Base-by-base conservation (phyloP, 2,888 invertebrate genomes). In the Brachypalpus laphriformis region DNA sequence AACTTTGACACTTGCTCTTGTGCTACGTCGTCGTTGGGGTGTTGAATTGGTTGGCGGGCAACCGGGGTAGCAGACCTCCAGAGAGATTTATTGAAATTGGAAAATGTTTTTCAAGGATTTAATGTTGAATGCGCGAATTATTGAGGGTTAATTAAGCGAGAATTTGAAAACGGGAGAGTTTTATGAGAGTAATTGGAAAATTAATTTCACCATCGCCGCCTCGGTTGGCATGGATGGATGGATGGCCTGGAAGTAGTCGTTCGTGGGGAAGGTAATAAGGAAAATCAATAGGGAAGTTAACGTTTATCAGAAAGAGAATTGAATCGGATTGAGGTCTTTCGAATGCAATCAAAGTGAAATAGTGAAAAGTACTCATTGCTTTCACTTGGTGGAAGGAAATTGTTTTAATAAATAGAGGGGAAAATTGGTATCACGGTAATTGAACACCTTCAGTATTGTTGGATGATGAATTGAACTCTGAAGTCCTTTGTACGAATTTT, bases 71-170 rank as follows among this genome's bases (percentile, higher is more conserved):
- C 14, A 28, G 11, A 11, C n/a, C 18, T 22, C 31, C 28, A 20
- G 16, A 3, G 54, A 80, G 80, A 80, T 85, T 75, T 80, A 85
- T 85, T 80, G 65, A 85, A 80, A 80, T 80, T 70, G 75, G 57
- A 81, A 80, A 85, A 75, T 75, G 70, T 75, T 85, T 85, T 81
- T 65, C 68, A 85, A 80, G 85, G 80, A 80, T 80, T 85, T 65
- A 71, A 85, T 80, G 59, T 70, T 85, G 75, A 85, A 85, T 80
- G 70, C 65, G 75, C 70, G 70, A 80, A 81, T 85, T 85, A 85
- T 85, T 75, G 80, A 59, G 75, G 51, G 75, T 85, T 85, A 85
- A 85, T 85, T 85, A 85, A 85, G 85, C 80, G 65, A 75, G 81
- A 80, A 85, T 80, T 85, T 81, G 80, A 75, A 66, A 85, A 66